A percentile compares a stretch with the other conserved stretches of the same genome.
phyloP scores from a whole-genome alignment of 2,113 vertebrate species.

The human (Homo sapiens) region GRCh38 chr6:33645501-33646000 shows the following conservation, averaged over 20 bases:
- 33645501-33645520: not conserved
- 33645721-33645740: slow-evolving; percentile 3
- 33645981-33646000: too few species aligned
- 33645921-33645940: too few species aligned
- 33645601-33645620: not conserved
- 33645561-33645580: not conserved
- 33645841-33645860: too few species aligned
- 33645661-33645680: accelerated
- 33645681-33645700: not conserved
- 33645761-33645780: not conserved
- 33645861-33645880: too few species aligned
- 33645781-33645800: not conserved
- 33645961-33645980: too few species aligned
- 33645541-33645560: accelerated
- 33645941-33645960: too few species aligned
- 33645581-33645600: not conserved
- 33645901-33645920: too few species aligned
- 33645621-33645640: not conserved
- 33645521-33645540: accelerated
- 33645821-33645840: not conserved
- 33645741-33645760: not conserved
- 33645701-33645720: not conserved
- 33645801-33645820: not conserved
- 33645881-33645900: too few species aligned
- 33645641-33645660: accelerated